Evolutionary conservation across 1,140 invertebrate genomes (phyloP).

Genomic region (Camponotus floridanus): DNA sequence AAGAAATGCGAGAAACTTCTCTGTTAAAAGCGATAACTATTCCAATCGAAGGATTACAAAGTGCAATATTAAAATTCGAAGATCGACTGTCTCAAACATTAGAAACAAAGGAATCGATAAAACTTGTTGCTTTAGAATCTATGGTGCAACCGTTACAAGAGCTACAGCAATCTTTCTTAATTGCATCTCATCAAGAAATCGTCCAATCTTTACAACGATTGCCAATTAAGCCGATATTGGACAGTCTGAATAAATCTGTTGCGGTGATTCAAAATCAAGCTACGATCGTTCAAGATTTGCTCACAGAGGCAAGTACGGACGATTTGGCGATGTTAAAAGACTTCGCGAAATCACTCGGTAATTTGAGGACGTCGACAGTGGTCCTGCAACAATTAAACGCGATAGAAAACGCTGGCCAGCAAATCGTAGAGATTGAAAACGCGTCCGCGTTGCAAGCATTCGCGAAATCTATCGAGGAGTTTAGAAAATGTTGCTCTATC

Average conservation of each 20-base stretch:
- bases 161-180: constrained; percentile 54
- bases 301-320: neutral
- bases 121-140: constrained; percentile 38
- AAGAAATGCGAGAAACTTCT: constrained; percentile 34
- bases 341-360: constrained; percentile 46
- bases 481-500: constrained; percentile 55
- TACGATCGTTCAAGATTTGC: neutral
- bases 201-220: constrained; percentile 41
- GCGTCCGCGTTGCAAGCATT: constrained; percentile 60
- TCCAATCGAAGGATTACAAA: constrained; percentile 55
- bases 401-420: constrained; percentile 53
- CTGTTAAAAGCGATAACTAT: constrained; percentile 48
- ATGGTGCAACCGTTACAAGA: constrained; percentile 66
- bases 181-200: constrained; percentile 11
- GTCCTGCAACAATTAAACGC: constrained; percentile 60
- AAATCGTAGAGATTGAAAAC: constrained; percentile 64
- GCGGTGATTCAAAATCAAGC: constrained; percentile 58
- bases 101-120: constrained; percentile 16
- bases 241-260: constrained; percentile 55
- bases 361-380: constrained; percentile 62
- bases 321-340: constrained; percentile 23
- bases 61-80: constrained; percentile 45
- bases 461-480: constrained; percentile 60
- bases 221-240: constrained; percentile 41
- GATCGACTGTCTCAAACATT: constrained; percentile 16